Evolutionary conservation across 2,888 invertebrate genomes (phyloP).

Genomic region (Drosophila quinaria): DNA sequence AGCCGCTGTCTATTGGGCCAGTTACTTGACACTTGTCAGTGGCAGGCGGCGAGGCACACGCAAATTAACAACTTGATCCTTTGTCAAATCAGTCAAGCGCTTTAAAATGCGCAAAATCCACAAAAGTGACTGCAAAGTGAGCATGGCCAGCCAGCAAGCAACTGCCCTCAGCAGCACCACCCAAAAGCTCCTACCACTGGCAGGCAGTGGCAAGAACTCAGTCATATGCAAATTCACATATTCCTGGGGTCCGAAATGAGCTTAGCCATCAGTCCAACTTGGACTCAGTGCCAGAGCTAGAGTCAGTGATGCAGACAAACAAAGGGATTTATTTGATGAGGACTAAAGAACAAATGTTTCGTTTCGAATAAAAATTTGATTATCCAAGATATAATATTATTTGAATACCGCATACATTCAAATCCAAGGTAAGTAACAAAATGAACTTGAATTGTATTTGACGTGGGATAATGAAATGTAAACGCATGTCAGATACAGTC

Average conservation of each 20-base stretch:
- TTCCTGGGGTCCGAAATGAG: slow-evolving; percentile 45
- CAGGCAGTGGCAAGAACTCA: slow-evolving; percentile 8
- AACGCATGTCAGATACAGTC: neutral
- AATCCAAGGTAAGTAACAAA: neutral
- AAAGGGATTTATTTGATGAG: neutral
- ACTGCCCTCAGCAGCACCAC: slow-evolving; percentile 23
- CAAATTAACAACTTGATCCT: slow-evolving; percentile 82
- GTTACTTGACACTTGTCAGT: slow-evolving; percentile 53
- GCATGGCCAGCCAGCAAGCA: slow-evolving; percentile 28
- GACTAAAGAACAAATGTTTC: neutral
- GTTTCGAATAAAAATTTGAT: slow-evolving; percentile 25
- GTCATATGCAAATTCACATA: slow-evolving; percentile 58
- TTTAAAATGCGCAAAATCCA: slow-evolving; percentile 62
- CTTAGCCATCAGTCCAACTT: slow-evolving; percentile 17
- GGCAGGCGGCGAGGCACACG: slow-evolving; percentile 49
- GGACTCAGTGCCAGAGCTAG: slow-evolving; percentile 1
- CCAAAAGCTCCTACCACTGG: neutral
- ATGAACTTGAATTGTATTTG: neutral
- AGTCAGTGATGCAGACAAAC: slow-evolving; percentile 5
- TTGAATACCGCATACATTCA: slow-evolving; percentile 1
- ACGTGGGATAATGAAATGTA: neutral
- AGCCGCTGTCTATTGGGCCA: slow-evolving; percentile 42
- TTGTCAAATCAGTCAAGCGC: slow-evolving; percentile 82
- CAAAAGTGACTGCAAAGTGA: slow-evolving; percentile 56
- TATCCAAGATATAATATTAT: slow-evolving; percentile 8